Percentiles rank a stretch among this genome's conserved stretches.
Conservation (phyloP, 2,888 invertebrate genomes). For the Arge pagana region DNA sequence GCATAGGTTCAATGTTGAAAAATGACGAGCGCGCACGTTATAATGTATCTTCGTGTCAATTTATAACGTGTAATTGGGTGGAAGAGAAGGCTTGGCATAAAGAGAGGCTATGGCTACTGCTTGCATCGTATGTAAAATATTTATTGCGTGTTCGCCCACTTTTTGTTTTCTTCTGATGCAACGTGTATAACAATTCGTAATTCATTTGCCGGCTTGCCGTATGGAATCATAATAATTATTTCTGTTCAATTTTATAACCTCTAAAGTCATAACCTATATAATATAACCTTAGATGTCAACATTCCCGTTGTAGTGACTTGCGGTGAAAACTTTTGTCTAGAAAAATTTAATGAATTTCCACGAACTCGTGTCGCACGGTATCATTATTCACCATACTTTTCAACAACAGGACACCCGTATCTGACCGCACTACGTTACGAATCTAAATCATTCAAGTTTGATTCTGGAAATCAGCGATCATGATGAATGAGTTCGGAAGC, state of each 20-base stretch:
- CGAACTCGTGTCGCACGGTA: no score
- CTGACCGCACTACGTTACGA: no score
- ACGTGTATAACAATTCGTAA: background rate
- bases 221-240: constrained; percentile 32
- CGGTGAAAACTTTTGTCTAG: no score
- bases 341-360: no score
- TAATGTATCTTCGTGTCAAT: constrained; percentile 23
- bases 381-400: no score
- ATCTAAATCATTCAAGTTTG: no score
- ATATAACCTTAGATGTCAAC: constrained; percentile 50
- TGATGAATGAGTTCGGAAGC: no score
- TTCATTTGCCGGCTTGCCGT: constrained; percentile 32
- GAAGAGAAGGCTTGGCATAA: constrained; percentile 37
- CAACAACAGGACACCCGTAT: no score
- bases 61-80: constrained; percentile 35
- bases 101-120: constrained; percentile 45
- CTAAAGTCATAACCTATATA: constrained; percentile 50
- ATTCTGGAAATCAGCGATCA: no score
- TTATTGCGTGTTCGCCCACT: constrained; percentile 28
- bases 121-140: constrained; percentile 37
- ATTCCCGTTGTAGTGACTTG: constrained; percentile 12
- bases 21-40: constrained; percentile 21
- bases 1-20: constrained; percentile 24
- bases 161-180: constrained; percentile 24
- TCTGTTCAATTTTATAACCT: constrained; percentile 40